Evolutionary conservation across 2,797 vertebrate species (phyloP).

Genomic region (Phoxinus dragarum): DNA sequence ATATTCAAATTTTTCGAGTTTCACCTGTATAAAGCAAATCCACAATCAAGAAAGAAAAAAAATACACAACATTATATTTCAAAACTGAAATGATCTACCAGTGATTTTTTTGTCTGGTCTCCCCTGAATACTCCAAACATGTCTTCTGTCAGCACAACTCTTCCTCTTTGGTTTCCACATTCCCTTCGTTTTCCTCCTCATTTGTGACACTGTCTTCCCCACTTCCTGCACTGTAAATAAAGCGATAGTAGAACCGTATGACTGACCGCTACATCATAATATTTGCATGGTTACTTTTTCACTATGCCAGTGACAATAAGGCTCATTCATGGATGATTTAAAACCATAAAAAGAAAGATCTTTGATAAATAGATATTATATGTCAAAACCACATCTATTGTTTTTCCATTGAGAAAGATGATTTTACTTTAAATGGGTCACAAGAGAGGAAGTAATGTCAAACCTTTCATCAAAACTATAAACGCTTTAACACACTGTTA

Average conservation of each 20-base stretch:
- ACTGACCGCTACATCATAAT: slow-evolving; percentile 73
- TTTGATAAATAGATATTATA: slow-evolving; percentile 49
- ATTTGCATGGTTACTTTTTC: slow-evolving; percentile 72
- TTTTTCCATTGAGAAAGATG: slow-evolving; percentile 65
- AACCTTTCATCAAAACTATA: slow-evolving; percentile 25
- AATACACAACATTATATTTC: background rate
- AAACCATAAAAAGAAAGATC: slow-evolving; percentile 50
- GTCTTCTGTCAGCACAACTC: slow-evolving; percentile 74
- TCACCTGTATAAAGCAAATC: slow-evolving; percentile 1
- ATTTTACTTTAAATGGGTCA: slow-evolving; percentile 64
- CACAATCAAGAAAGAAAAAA: background rate
- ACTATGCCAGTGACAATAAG: slow-evolving; percentile 64
- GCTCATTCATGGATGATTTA: slow-evolving; percentile 72
- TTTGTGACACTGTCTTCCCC: slow-evolving; percentile 73
- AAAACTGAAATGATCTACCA: slow-evolving; percentile 23
- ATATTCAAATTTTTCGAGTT: no score
- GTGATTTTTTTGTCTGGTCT: slow-evolving; percentile 38
- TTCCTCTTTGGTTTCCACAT: slow-evolving; percentile 75
- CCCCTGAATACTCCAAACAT: slow-evolving; percentile 63
- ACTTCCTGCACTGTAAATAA: slow-evolving; percentile 78
- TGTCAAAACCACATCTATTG: slow-evolving; percentile 73
- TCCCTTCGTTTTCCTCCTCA: slow-evolving; percentile 77
- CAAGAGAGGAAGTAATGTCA: slow-evolving; percentile 27
- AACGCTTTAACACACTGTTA: slow-evolving; percentile 43
- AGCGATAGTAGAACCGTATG: slow-evolving; percentile 72